Percentiles rank a stretch among this genome's conserved stretches.
phyloP scores from a whole-genome alignment of 2,888 invertebrate genomes.

The Eristalis pertinax region DNA sequence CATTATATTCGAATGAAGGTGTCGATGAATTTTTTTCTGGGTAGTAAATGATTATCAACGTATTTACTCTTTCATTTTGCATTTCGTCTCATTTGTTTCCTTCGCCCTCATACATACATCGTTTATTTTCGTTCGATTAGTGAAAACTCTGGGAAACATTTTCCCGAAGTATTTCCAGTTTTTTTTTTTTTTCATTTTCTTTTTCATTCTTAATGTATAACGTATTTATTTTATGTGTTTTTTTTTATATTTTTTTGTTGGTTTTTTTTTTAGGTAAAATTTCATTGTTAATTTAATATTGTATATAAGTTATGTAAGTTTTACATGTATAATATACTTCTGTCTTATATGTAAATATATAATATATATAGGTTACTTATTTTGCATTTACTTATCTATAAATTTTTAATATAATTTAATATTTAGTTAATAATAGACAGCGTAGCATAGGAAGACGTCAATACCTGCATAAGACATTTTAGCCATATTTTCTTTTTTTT shows the following conservation, averaged over 20 bases:
- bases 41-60: constrained; percentile 65
- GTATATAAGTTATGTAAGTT: constrained; percentile 69
- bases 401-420: constrained; percentile 74
- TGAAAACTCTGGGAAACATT: neutral
- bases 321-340: constrained; percentile 72
- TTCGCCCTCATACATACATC: constrained; percentile 12
- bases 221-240: constrained; percentile 23
- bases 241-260: too few species aligned
- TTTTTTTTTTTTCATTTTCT: neutral
- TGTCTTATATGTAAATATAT: constrained; percentile 71
- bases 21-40: constrained; percentile 44
- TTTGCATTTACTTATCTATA: constrained; percentile 56
- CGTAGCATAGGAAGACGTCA: constrained; percentile 83
- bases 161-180: neutral
- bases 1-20: constrained; percentile 47
- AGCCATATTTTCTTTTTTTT: constrained; percentile 79
- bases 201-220: neutral
- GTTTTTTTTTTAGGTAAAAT: constrained; percentile 47
- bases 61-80: constrained; percentile 26
- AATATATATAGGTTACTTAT: constrained; percentile 69
- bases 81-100: constrained; percentile 21
- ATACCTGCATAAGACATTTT: constrained; percentile 83
- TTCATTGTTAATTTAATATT: constrained; percentile 61
- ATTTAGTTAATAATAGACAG: constrained; percentile 82
- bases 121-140: constrained; percentile 4